Conservation (phyloP, 1,140 invertebrate genomes). For the Pteromalus puparum region DNA sequence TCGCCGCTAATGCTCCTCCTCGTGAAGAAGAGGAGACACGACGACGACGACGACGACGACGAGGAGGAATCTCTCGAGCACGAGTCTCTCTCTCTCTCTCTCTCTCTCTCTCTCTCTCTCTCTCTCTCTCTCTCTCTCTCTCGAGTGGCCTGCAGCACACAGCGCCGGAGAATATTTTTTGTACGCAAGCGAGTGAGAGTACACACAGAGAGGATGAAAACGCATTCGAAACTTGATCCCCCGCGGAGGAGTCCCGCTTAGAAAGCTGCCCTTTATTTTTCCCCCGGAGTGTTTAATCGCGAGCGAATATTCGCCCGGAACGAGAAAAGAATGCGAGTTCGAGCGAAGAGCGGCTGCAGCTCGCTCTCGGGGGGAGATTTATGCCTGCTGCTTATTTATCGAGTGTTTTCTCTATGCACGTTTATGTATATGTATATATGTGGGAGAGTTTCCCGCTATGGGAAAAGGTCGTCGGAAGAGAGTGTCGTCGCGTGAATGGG, state of each 20-base stretch:
- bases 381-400: background rate
- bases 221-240: constrained; percentile 25
- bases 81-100: too few species aligned
- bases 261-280: background rate
- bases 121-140: too few species aligned
- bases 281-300: background rate
- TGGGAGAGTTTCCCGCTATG: background rate
- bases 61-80: background rate
- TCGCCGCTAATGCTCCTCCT: background rate
- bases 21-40: background rate
- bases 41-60: background rate
- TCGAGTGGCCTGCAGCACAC: too few species aligned
- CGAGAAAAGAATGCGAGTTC: background rate
- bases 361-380: background rate
- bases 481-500: background rate
- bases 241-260: background rate
- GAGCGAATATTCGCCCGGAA: background rate
- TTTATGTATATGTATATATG: too few species aligned
- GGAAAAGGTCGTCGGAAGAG: background rate
- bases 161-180: background rate
- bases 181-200: constrained; percentile 1
- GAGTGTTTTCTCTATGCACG: background rate
- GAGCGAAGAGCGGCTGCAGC: background rate
- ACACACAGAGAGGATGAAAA: background rate
- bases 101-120: too few species aligned